Evolutionary conservation across 2,888 invertebrate species (phyloP).

Genomic region (Melanophora roralis): DNA sequence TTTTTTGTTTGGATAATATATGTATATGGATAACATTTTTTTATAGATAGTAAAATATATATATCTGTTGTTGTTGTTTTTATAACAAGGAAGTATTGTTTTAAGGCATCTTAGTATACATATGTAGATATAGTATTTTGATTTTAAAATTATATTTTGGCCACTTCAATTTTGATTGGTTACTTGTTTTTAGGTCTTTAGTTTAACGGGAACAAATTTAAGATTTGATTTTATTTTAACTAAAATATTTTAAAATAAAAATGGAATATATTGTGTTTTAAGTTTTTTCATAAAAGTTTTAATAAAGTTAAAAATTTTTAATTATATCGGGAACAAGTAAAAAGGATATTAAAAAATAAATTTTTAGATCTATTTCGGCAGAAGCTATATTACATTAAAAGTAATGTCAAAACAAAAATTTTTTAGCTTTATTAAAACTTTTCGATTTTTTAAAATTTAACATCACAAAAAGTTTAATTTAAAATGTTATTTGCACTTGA

Average conservation of each 20-base stretch:
- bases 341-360: too few relatives aligned
- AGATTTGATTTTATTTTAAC: neutral
- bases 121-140: conserved; percentile 25
- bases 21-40: conserved; percentile 28
- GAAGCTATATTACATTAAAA: too few relatives aligned
- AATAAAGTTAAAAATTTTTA: neutral
- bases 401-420: too few relatives aligned
- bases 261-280: neutral
- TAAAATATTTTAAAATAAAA: conserved; percentile 1
- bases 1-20: conserved; percentile 5
- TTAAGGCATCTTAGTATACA: conserved; percentile 62
- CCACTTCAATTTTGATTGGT: conserved; percentile 51
- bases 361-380: too few relatives aligned
- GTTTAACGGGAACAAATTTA: neutral
- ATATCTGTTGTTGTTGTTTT: conserved; percentile 38
- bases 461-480: too few relatives aligned
- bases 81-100: conserved; percentile 62
- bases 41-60: conserved; percentile 55
- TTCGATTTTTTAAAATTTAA: too few relatives aligned
- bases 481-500: conserved; percentile 35
- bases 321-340: neutral
- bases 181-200: neutral
- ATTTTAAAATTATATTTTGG: conserved; percentile 34
- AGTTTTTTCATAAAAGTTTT: neutral
- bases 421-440: neutral